These are phyloP conservation scores for Coendou prehensilis DNA, from an alignment of 2,797 vertebrate species.

Conservation along the genomic window DNA sequence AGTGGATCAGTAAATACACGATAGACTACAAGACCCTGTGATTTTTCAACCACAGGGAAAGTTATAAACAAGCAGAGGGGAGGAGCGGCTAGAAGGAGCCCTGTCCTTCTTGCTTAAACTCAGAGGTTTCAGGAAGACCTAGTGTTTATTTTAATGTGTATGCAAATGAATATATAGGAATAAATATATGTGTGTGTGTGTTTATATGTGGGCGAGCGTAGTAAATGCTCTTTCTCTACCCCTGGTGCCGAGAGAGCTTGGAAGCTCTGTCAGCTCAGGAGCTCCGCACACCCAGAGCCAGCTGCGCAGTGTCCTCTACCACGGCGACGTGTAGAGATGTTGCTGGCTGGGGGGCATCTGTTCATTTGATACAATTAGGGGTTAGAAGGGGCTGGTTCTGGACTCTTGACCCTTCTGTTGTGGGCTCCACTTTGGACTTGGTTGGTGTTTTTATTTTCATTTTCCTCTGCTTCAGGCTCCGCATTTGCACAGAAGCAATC, in stretches of 20 bases:
- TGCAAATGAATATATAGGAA: not conserved
- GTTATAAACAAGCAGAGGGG: not conserved
- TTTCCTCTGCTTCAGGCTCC: not conserved
- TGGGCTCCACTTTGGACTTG: not conserved
- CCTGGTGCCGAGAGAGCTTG: not conserved
- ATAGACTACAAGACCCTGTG: not conserved
- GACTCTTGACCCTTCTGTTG: not conserved
- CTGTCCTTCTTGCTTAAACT: not conserved
- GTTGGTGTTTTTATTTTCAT: not conserved
- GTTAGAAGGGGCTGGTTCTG: not conserved
- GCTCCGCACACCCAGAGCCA: not conserved
- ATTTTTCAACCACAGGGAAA: not conserved
- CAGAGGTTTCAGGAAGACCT: not conserved
- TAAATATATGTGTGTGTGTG: not conserved
- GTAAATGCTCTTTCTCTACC: not conserved
- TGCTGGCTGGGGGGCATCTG: not conserved
- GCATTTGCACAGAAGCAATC: not conserved
- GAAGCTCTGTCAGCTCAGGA: not conserved
- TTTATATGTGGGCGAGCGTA: not conserved
- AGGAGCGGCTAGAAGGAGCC: not conserved
- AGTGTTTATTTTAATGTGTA: not conserved
- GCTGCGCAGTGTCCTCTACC: no score
- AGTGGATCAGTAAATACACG: not conserved
- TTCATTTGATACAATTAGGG: not conserved
- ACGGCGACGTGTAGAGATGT: rapidly evolving